Percentiles rank a stretch among this genome's conserved stretches.
These are phyloP conservation scores for Fragum sueziense DNA, from an alignment of 2,888 invertebrate genomes.

Conservation along the genomic window DNA sequence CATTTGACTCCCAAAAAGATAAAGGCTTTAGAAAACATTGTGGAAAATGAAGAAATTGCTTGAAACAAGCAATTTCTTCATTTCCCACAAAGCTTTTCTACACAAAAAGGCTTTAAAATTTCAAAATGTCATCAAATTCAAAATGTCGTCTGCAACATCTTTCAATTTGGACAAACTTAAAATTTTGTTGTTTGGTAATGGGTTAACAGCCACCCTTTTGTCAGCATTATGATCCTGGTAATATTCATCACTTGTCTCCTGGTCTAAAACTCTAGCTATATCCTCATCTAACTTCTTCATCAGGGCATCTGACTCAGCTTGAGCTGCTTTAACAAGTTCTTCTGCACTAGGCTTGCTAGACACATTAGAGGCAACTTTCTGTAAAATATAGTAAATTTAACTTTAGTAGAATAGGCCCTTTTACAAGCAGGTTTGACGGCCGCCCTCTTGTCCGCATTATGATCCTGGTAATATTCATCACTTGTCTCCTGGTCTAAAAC, in stretches of 20 bases:
- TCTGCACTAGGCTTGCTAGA: slow-evolving; percentile 8
- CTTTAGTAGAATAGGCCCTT: background rate
- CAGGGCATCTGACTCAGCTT: slow-evolving; percentile 62
- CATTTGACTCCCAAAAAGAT: too few relatives aligned
- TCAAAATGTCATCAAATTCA: background rate
- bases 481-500: slow-evolving; percentile 70
- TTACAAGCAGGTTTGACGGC: slow-evolving; percentile 40
- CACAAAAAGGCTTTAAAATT: background rate
- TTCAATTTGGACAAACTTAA: background rate
- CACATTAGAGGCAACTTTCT: slow-evolving; percentile 1
- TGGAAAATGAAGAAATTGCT: too few relatives aligned
- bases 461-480: slow-evolving; percentile 57
- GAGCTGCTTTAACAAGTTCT: slow-evolving; percentile 34
- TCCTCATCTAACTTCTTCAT: slow-evolving; percentile 78
- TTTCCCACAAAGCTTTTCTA: background rate
- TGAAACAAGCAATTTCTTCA: background rate
- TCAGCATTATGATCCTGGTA: slow-evolving; percentile 74
- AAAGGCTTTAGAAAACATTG: too few relatives aligned
- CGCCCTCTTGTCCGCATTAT: slow-evolving; percentile 75
- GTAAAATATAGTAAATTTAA: background rate
- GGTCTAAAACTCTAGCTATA: slow-evolving; percentile 75
- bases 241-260: slow-evolving; percentile 58
- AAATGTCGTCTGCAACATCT: too few relatives aligned
- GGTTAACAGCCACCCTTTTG: slow-evolving; percentile 61
- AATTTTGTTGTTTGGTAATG: slow-evolving; percentile 22